These are phyloP conservation scores for Sarcophaga variegata DNA, from an alignment of 2,888 invertebrate genomes.

Conservation along the genomic window DNA sequence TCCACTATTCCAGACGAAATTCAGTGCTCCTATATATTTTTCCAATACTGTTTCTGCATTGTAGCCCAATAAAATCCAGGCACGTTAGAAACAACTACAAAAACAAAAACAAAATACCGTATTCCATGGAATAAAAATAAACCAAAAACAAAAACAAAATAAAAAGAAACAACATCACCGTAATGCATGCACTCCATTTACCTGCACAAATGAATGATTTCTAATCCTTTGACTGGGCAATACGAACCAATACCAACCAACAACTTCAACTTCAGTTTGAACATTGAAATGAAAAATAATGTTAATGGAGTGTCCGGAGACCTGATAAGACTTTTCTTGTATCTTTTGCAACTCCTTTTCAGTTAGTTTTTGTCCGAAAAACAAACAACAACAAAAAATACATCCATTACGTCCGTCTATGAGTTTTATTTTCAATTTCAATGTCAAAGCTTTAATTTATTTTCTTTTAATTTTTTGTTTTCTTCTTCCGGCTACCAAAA, in stretches of 20 bases:
- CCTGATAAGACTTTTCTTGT: slow-evolving; percentile 58
- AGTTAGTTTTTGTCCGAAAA: neutral
- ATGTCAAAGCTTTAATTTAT: slow-evolving; percentile 56
- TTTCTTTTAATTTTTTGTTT: slow-evolving; percentile 27
- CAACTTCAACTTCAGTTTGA: slow-evolving; percentile 3
- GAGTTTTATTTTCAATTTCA: neutral
- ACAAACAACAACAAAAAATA: neutral
- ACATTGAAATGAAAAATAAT: slow-evolving; percentile 47
- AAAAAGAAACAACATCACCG: slow-evolving; percentile 11
- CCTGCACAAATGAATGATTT: slow-evolving; percentile 81
- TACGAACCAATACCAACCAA: slow-evolving; percentile 15
- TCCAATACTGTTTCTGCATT: neutral
- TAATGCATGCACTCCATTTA: slow-evolving; percentile 80
- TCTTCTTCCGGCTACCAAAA: neutral
- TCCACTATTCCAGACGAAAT: no score
- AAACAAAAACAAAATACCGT: slow-evolving; percentile 11
- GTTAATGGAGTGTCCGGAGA: slow-evolving; percentile 66
- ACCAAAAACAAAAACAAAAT: neutral
- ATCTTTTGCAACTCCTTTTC: slow-evolving; percentile 1
- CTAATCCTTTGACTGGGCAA: slow-evolving; percentile 74
- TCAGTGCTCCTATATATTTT: neutral
- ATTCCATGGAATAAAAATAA: neutral
- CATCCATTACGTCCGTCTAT: slow-evolving; percentile 46
- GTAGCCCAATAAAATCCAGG: neutral
- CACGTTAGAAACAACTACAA: slow-evolving; percentile 2